Conservation (phyloP, 1,140 invertebrate genomes). For the Bombus affinis region DNA sequence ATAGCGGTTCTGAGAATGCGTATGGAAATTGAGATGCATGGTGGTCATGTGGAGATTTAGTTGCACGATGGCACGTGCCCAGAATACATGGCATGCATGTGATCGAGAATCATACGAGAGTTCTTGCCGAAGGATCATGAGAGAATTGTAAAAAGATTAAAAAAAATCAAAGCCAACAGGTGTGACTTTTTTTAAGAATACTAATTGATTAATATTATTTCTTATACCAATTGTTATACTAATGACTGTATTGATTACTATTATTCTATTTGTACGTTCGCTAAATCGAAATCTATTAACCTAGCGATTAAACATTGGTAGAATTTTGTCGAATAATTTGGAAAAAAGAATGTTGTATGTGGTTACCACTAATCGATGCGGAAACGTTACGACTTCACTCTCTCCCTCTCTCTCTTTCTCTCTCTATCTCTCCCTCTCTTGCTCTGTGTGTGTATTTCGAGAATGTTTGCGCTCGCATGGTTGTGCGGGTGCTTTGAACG, state of each 20-base stretch:
- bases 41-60: too few species aligned
- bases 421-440: neutral
- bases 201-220: neutral
- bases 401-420: too few species aligned
- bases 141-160: neutral
- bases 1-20: too few species aligned
- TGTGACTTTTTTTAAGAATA: neutral
- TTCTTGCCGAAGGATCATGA: neutral
- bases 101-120: neutral
- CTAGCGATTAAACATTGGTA: neutral
- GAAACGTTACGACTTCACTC: neutral
- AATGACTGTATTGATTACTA: neutral
- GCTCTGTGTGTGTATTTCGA: neutral
- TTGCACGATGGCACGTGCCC: too few species aligned
- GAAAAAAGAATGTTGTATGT: neutral
- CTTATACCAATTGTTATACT: neutral
- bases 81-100: too few species aligned
- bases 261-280: neutral
- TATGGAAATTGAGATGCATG: too few species aligned
- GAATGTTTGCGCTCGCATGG: conserved; percentile 5
- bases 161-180: neutral
- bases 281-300: neutral
- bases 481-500: conserved; percentile 20
- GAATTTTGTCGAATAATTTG: conserved; percentile 8
- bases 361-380: neutral